These are phyloP conservation scores for Scomber colias DNA, from an alignment of 2,113 vertebrate genomes.

Conservation along the genomic window DNA sequence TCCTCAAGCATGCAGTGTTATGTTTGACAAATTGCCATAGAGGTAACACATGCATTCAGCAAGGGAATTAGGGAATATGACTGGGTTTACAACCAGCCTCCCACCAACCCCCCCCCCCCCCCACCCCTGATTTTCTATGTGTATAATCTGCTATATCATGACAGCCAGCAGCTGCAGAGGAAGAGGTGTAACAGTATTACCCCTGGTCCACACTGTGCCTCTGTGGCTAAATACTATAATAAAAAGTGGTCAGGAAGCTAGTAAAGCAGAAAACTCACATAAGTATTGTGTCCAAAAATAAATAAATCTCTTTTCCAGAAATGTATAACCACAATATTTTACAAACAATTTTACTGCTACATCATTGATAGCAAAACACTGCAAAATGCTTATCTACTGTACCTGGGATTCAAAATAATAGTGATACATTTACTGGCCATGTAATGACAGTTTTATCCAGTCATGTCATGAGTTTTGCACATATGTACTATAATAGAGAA, in stretches of 20 bases:
- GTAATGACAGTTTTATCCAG: neutral
- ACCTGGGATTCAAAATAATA: no score
- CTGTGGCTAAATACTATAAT: neutral
- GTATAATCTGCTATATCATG: slow-evolving; percentile 60
- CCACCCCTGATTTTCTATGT: slow-evolving; percentile 45
- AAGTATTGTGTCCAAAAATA: neutral
- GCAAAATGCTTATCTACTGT: no score
- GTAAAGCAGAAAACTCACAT: neutral
- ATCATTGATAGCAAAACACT: neutral
- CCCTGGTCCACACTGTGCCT: neutral
- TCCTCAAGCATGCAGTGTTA: slow-evolving; percentile 77
- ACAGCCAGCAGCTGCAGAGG: slow-evolving; percentile 42
- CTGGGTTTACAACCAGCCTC: slow-evolving; percentile 64
- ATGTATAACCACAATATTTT: no score
- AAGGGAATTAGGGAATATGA: slow-evolving; percentile 64
- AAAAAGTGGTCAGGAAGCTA: neutral
- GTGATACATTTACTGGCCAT: neutral
- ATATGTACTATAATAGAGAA: neutral
- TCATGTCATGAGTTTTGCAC: neutral
- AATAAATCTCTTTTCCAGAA: no score
- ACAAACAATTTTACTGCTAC: neutral
- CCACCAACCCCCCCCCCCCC: slow-evolving; percentile 40
- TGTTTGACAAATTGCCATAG: slow-evolving; percentile 80
- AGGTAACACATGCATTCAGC: slow-evolving; percentile 74
- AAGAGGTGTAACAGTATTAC: slow-evolving; percentile 10